Percentiles rank a stretch among this genome's conserved stretches.
Conservation (phyloP, 2,888 invertebrate genomes). For the Cabera pusaria region DNA sequence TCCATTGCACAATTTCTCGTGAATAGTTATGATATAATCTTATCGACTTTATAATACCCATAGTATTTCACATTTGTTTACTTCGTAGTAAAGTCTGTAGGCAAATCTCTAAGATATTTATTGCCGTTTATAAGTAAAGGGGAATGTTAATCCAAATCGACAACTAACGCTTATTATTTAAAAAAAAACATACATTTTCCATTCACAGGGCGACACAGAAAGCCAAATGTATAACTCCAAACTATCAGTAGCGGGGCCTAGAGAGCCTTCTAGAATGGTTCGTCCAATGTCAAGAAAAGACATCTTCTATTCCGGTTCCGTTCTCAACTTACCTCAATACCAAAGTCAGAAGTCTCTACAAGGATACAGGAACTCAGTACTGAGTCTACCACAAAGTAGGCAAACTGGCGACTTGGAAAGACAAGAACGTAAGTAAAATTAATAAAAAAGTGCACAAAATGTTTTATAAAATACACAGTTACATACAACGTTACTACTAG, state of each 20-base stretch:
- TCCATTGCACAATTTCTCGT: too few relatives aligned
- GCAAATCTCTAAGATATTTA: too few relatives aligned
- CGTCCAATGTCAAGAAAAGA: slow-evolving; percentile 97
- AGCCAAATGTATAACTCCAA: slow-evolving; percentile 88
- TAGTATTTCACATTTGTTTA: too few relatives aligned
- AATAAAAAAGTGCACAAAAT: too few relatives aligned
- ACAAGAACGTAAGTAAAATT: slow-evolving; percentile 88
- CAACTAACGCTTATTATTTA: too few relatives aligned
- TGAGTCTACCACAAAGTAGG: slow-evolving; percentile 90
- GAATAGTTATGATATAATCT: too few relatives aligned
- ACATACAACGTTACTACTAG: too few relatives aligned
- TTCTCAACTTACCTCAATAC: slow-evolving; percentile 96
- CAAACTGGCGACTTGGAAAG: slow-evolving; percentile 86
- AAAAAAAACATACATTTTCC: slow-evolving; percentile 2
- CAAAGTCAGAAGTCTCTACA: slow-evolving; percentile 95
- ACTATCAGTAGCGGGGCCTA: slow-evolving; percentile 79
- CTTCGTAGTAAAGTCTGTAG: too few relatives aligned
- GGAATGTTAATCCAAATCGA: too few relatives aligned
- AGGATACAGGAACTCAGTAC: slow-evolving; percentile 95
- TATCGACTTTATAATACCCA: too few relatives aligned
- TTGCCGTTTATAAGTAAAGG: too few relatives aligned
- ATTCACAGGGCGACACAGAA: slow-evolving; percentile 82
- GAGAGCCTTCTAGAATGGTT: slow-evolving; percentile 85
- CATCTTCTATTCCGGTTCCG: slow-evolving; percentile 98
- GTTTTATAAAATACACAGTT: too few relatives aligned